These are phyloP conservation scores for Misgurnus anguillicaudatus DNA, from an alignment of 2,113 vertebrate genomes.

Conservation along the genomic window DNA sequence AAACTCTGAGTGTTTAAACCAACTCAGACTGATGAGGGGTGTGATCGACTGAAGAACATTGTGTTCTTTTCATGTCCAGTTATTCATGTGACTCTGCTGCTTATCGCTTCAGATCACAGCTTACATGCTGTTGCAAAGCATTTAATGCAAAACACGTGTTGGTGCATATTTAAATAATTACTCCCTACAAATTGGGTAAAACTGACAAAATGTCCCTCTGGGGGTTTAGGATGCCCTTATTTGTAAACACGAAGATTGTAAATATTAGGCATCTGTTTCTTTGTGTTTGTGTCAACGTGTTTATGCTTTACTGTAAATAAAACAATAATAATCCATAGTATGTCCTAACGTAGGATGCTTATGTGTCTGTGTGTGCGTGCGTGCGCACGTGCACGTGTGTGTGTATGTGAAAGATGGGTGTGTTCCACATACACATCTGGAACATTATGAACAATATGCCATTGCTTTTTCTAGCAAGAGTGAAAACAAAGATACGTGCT, in stretches of 20 bases:
- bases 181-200: no score
- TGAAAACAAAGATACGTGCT: slow-evolving; percentile 34
- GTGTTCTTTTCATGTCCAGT: slow-evolving; percentile 17
- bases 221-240: no score
- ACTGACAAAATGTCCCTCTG: no score
- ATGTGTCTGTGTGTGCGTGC: background rate
- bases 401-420: slow-evolving; percentile 29
- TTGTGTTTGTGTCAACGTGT: background rate
- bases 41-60: background rate
- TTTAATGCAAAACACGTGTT: background rate
- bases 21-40: background rate
- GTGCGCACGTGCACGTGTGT: no score
- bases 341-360: background rate
- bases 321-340: background rate
- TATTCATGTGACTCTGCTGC: slow-evolving; percentile 3
- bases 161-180: background rate
- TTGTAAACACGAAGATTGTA: background rate
- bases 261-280: background rate
- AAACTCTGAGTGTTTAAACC: background rate
- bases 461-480: slow-evolving; percentile 19
- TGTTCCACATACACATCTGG: slow-evolving; percentile 20
- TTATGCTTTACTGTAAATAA: background rate
- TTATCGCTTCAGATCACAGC: background rate
- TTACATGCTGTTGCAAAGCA: background rate
- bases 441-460: slow-evolving; percentile 34